Conservation (phyloP, 2,888 invertebrate species). For the Onthophagus sagittarius region DNA sequence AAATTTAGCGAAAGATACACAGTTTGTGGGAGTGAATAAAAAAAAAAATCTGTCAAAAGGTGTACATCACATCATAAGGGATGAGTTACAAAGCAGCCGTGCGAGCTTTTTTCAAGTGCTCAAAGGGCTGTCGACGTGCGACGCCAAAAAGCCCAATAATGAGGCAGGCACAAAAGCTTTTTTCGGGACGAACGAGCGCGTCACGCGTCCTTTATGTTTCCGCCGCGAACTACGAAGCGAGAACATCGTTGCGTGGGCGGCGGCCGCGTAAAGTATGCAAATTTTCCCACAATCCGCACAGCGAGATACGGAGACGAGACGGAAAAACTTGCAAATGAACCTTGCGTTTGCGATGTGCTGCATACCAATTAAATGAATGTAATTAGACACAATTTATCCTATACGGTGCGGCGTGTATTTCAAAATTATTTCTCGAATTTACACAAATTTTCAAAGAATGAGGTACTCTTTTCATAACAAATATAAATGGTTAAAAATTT, state of each 20-base stretch:
- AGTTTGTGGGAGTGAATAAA: not conserved
- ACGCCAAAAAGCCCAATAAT: slow-evolving; percentile 8
- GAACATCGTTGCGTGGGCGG: slow-evolving; percentile 38
- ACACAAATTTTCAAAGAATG: not conserved
- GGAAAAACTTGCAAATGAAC: slow-evolving; percentile 18
- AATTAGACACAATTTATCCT: not conserved
- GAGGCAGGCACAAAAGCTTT: slow-evolving; percentile 9
- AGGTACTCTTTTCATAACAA: not conserved
- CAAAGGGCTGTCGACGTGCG: slow-evolving; percentile 1
- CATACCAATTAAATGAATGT: not conserved
- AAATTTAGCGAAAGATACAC: not conserved
- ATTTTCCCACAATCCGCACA: slow-evolving; percentile 35
- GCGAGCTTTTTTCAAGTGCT: slow-evolving; percentile 3
- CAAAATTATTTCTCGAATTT: not conserved
- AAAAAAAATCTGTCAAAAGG: not conserved
- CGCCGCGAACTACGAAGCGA: slow-evolving; percentile 23
- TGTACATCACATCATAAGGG: not conserved
- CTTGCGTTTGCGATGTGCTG: slow-evolving; percentile 3
- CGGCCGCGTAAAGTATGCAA: slow-evolving; percentile 45
- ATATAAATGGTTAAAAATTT: not conserved
- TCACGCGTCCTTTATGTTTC: slow-evolving; percentile 8
- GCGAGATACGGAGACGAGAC: slow-evolving; percentile 30
- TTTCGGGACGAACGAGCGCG: slow-evolving; percentile 5
- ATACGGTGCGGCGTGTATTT: not conserved
- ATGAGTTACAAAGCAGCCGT: not conserved